These are phyloP conservation scores for Gisinianus flammeolus DNA, from an alignment of 2,888 invertebrate species.

Conservation along the genomic window DNA sequence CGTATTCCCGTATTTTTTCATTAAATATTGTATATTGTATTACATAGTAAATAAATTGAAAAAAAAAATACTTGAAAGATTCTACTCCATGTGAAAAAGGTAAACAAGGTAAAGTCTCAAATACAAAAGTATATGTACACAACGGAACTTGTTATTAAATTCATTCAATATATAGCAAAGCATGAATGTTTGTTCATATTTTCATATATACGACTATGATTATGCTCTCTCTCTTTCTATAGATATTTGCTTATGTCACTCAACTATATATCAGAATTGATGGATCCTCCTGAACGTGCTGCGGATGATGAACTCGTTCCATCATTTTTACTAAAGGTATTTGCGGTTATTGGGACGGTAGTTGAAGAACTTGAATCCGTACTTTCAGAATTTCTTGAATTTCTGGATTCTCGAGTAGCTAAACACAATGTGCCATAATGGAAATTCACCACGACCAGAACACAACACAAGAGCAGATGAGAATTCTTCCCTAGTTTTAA, in stretches of 20 bases:
- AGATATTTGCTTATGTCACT: neutral
- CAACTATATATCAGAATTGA: neutral
- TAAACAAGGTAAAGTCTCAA: no score
- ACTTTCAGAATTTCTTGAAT: slow-evolving; percentile 1
- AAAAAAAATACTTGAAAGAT: no score
- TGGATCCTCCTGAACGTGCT: neutral
- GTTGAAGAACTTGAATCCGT: neutral
- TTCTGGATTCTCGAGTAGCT: neutral
- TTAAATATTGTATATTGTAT: neutral
- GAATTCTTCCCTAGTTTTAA: neutral
- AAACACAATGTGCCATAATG: neutral
- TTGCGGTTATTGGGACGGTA: no score
- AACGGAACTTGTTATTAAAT: no score
- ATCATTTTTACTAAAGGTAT: no score
- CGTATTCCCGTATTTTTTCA: neutral
- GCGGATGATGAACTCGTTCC: neutral
- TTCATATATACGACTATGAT: no score
- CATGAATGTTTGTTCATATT: no score
- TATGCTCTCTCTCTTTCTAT: no score
- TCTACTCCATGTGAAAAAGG: no score
- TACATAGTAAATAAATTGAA: neutral
- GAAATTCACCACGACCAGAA: neutral
- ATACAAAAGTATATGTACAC: no score
- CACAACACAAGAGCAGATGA: neutral
- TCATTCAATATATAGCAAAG: no score